Evolutionary conservation across 2,113 vertebrate genomes (phyloP), one percentile per base, ranked within the genome.

Genomic region (Xenopus borealis): DNA sequence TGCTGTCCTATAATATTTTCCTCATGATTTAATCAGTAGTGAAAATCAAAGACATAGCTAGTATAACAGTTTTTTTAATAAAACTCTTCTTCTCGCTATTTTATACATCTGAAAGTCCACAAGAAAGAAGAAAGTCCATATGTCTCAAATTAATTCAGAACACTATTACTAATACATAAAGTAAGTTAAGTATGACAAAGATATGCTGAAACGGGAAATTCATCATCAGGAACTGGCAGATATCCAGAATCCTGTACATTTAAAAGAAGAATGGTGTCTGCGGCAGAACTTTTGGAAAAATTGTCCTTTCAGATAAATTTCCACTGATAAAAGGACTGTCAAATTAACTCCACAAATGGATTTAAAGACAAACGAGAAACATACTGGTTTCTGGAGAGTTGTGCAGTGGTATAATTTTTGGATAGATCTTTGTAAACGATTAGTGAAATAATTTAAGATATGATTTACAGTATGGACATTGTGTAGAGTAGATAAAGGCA

Each of bases 151-250:
- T 77, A 77, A 77, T 64, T 40, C 23, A 69, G 67, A 67, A 63
- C 67, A 55, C 67, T 70, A 77, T 77, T 77, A 77, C 67, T 62
- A 77, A 70, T 47, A 64, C 74, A 77, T 70, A 77, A 77, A 69
- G 69, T 75, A 75, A 63, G 62, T 77, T 77, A 77, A 70, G 59
- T 77, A 70, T 70, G 74, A 70, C 67, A 77, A 64, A 70, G 74
- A 77, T 59, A 64, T 52, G 45, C 27, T 77, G 66, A 64, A 69
- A 64, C 45, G 68, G 67, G 66, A 77, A 70, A 63, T 77, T 70
- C 30, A 77, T 77, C 74, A 69, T 69, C 57, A 20, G 50, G 27
- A 33, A 46, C 40, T 77, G 74, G 74, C 66, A 12, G 47, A 14
- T 64, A 69, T 77, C 74, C 74, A 77, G 47, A 18, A 55, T 61